These are phyloP conservation scores for Stegodyphus dumicola DNA, from an alignment of 1,140 invertebrate species.

Conservation along the genomic window DNA sequence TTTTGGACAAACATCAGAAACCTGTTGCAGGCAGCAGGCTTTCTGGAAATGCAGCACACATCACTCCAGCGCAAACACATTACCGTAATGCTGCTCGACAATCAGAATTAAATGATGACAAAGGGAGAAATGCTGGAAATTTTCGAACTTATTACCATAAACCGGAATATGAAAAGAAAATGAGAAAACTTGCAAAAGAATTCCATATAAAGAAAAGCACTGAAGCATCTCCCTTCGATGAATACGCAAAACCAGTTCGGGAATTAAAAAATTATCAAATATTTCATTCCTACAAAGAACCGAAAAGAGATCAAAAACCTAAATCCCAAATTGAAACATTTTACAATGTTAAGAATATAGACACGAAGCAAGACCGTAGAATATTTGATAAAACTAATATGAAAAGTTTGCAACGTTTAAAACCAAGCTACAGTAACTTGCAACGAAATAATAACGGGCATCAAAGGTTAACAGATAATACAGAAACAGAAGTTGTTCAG, in stretches of 20 bases:
- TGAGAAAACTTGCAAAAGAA: neutral
- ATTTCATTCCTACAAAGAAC: neutral
- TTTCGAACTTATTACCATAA: neutral
- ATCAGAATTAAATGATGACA: neutral
- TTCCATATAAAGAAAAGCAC: slow-evolving; percentile 1
- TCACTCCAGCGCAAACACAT: neutral
- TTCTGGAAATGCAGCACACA: neutral
- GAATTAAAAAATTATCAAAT: neutral
- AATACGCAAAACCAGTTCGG: slow-evolving; percentile 2
- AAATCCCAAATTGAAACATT: neutral
- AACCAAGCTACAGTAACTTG: neutral
- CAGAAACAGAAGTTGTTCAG: neutral
- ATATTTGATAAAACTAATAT: neutral
- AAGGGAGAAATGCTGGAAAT: too few species aligned
- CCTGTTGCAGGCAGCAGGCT: neutral
- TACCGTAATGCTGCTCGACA: neutral
- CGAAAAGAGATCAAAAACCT: neutral
- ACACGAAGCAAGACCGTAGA: neutral
- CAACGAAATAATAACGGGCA: neutral
- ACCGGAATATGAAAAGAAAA: neutral
- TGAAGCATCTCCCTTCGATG: neutral
- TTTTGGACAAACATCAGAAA: neutral
- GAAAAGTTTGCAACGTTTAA: neutral
- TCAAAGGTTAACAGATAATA: neutral
- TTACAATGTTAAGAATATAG: neutral